Evolutionary conservation across 2,888 invertebrate genomes (phyloP).

Genomic region (Taenaris catops): DNA sequence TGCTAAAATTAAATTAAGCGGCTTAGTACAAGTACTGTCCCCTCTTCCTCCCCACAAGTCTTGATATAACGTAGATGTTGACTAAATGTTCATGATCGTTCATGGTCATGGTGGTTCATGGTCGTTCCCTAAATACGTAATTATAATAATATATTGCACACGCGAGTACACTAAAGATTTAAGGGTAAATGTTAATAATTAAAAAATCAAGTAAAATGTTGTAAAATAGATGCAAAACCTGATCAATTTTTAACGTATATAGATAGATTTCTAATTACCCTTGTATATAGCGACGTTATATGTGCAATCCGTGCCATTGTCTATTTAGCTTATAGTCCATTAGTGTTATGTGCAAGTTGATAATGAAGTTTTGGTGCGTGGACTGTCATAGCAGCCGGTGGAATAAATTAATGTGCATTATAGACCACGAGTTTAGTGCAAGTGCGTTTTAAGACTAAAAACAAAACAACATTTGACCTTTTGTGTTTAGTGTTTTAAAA

Average conservation of each 20-base stretch:
- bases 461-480: conserved; percentile 73
- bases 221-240: conserved; percentile 49
- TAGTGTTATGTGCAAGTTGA: conserved; percentile 38
- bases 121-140: conserved; percentile 67
- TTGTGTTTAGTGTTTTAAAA: conserved; percentile 77
- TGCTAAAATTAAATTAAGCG: too few species aligned
- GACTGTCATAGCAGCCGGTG: conserved; percentile 32
- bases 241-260: conserved; percentile 50
- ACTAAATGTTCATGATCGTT: conserved; percentile 37
- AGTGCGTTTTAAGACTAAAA: conserved; percentile 57
- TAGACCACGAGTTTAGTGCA: conserved; percentile 37
- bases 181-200: conserved; percentile 59
- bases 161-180: conserved; percentile 61
- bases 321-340: conserved; percentile 75
- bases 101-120: too few species aligned
- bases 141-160: conserved; percentile 57
- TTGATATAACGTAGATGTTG: conserved; percentile 21
- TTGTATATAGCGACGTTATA: conserved; percentile 68
- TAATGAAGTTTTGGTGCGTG: conserved; percentile 35
- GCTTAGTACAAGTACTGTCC: too few species aligned
- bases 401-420: conserved; percentile 36
- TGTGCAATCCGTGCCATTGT: conserved; percentile 80
- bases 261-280: conserved; percentile 58
- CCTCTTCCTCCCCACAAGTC: too few species aligned
- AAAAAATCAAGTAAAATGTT: conserved; percentile 55